Evolutionary conservation across 2,888 invertebrate genomes (phyloP).

Genomic region (Drosophila ezoana): DNA sequence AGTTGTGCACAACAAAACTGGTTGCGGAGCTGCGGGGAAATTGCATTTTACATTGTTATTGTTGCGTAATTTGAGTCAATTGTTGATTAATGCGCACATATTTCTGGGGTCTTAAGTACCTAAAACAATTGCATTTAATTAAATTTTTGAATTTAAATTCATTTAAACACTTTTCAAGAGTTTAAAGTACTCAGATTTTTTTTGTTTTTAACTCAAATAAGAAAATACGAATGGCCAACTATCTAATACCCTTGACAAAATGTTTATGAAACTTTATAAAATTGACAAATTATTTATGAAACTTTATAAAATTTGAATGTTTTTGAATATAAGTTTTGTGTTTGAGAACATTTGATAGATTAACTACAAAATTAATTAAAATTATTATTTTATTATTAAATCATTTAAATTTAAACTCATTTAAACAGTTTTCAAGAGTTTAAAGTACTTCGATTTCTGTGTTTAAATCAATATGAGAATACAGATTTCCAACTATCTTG

Average conservation of each 20-base stretch:
- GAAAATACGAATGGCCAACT: neutral
- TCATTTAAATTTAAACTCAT: constrained; percentile 21
- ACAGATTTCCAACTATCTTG: neutral
- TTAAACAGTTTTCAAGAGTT: constrained; percentile 1
- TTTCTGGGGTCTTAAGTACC: constrained; percentile 11
- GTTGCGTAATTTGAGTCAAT: constrained; percentile 18
- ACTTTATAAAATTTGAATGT: neutral
- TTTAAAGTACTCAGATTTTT: neutral
- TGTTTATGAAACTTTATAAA: too few species aligned
- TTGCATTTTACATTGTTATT: constrained; percentile 8
- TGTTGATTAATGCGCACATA: constrained; percentile 27
- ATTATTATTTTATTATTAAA: too few species aligned
- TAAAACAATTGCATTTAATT: constrained; percentile 15
- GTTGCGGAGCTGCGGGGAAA: constrained; percentile 4
- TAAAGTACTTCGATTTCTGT: neutral
- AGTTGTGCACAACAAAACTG: constrained; percentile 18
- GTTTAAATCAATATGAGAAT: neutral
- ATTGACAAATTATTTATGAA: neutral
- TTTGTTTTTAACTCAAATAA: neutral
- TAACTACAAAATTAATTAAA: too few species aligned
- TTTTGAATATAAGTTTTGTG: too few species aligned
- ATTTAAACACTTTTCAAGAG: neutral
- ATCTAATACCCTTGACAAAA: too few species aligned
- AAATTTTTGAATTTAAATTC: constrained; percentile 21
- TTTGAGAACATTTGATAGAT: too few species aligned